Base-by-base conservation (phyloP, 2,888 invertebrate species). In the Gerris lacustris region DNA sequence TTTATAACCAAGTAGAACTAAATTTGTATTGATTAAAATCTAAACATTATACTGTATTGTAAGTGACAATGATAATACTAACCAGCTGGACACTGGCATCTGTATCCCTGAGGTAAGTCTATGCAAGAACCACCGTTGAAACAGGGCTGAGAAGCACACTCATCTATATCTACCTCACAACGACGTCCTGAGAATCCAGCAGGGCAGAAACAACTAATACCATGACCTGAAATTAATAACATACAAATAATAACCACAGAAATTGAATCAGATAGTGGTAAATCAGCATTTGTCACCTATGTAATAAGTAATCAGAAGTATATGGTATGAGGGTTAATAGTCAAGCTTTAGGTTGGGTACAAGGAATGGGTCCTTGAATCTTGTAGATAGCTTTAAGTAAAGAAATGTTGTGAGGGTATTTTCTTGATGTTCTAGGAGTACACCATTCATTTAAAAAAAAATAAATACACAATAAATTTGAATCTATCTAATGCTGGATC, bases 91-190 rank as follows among this genome's bases (percentile, higher is more conserved):
- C 96, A 96, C 74, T 91, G 88, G 77, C 96, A 96, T 76, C 89
- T 86, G 79, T 95, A 96, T 15, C 94, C 94, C 83, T 96, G 96
- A 0, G 94, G 94, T 71, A 90, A 83, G 81, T 97, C 96, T 67
- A 91, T 88, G 80, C 97, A 97, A 45, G 89, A 90, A 43, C 92
- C 97, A 6, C 92, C 90, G 78, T 97, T 96, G 79, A 91, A 93
- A 80, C 97, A 97, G 18, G 96, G 96, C 77, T 91, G 90, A 6
- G 95, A 95, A 6, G 90, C 89, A 79, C 97, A 97, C 79, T 96
- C 96, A 78, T 96, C 92, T 67, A 96, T 93, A 77, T 97, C 97
- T 73, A 93, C 87, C 82, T 97, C 96, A 80, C 96, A 97, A 73
- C 92, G 86, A 72, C 91, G 86, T 71, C 96, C 96, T 0, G 94